Percentiles rank a stretch among this genome's conserved stretches.
These are phyloP conservation scores for Sinocyclocheilus maitianheensis DNA, from an alignment of 2,113 vertebrate genomes.

Conservation along the genomic window DNA sequence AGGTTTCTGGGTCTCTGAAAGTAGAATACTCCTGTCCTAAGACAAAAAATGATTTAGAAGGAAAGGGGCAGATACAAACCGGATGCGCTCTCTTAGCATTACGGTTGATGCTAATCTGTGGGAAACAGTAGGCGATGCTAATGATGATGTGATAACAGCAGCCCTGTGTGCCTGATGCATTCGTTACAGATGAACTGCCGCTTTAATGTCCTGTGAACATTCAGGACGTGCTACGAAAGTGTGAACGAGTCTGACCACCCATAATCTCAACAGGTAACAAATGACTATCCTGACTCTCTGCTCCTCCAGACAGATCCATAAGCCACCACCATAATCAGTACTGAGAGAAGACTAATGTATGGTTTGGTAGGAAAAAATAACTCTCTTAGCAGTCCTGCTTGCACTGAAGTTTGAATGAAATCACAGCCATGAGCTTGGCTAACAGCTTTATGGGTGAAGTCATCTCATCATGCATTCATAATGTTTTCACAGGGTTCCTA, in stretches of 20 bases:
- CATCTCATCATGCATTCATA: background rate
- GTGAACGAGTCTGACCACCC: background rate
- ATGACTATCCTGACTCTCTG: background rate
- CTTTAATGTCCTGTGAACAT: conserved; percentile 14
- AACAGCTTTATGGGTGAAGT: background rate
- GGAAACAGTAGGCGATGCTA: background rate
- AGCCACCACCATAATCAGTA: background rate
- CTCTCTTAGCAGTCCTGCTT: background rate
- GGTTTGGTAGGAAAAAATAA: background rate
- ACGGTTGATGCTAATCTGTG: conserved; percentile 10
- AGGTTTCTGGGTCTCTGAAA: background rate
- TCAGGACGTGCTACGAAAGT: background rate
- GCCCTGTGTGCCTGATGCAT: background rate
- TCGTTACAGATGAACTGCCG: background rate
- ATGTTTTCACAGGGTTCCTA: background rate
- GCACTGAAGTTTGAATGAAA: background rate
- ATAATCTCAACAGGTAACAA: background rate
- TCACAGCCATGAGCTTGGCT: background rate
- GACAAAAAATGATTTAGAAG: background rate
- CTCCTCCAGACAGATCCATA: background rate
- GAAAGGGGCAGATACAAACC: background rate
- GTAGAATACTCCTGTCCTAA: background rate
- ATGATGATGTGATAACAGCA: background rate
- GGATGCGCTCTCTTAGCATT: background rate
- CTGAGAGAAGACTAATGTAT: background rate